phyloP scores from a whole-genome alignment of 2,113 vertebrate species.

The Cervus canadensis region DNA sequence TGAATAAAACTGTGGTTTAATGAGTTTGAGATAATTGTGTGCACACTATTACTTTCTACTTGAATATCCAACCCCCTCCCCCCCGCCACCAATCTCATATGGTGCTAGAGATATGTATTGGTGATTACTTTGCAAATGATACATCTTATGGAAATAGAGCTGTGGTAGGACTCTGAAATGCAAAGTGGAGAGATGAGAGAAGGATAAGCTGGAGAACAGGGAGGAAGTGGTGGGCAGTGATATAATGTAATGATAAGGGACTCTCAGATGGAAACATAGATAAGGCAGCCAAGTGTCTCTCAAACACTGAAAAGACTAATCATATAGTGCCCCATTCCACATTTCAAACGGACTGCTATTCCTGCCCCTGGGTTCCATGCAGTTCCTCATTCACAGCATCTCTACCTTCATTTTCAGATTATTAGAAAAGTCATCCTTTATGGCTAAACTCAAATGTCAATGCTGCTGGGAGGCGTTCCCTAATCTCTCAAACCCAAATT shows the following conservation, averaged over 20 bases:
- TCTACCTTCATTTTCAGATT: not conserved
- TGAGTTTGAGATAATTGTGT: not conserved
- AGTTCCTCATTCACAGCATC: not conserved
- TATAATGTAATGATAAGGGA: accelerated
- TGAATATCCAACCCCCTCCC: too few species aligned
- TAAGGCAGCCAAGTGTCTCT: not conserved
- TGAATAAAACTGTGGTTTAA: not conserved
- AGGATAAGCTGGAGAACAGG: not conserved
- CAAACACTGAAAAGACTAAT: not conserved
- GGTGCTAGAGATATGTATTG: not conserved
- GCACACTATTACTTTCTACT: not conserved
- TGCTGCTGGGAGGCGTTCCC: not conserved
- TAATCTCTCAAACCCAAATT: slow-evolving; percentile 45
- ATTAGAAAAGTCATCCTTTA: slow-evolving; percentile 43
- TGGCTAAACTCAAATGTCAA: slow-evolving; percentile 23
- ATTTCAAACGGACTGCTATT: not conserved
- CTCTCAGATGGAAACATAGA: not conserved
- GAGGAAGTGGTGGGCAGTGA: not conserved
- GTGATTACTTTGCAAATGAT: not conserved
- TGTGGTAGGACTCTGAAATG: not conserved
- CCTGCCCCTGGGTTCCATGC: not conserved
- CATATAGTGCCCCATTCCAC: not conserved
- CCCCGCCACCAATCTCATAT: not conserved
- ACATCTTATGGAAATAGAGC: not conserved
- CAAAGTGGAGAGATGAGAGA: not conserved